These are phyloP conservation scores for Sceloporus undulatus DNA, from an alignment of 2,113 vertebrate genomes.

Conservation along the genomic window DNA sequence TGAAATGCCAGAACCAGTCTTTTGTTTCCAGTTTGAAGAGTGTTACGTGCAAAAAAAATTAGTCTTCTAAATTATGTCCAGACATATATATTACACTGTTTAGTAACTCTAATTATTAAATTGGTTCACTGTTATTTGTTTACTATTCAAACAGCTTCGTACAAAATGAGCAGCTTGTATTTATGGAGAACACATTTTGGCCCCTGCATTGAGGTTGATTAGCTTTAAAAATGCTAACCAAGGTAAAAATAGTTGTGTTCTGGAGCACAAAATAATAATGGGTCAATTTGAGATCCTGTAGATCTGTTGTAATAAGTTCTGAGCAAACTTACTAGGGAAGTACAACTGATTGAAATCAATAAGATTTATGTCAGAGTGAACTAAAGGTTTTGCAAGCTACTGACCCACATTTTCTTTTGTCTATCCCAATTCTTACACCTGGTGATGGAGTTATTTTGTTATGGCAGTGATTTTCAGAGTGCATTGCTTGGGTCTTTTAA, in stretches of 20 bases:
- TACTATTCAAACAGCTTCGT: conserved; percentile 66
- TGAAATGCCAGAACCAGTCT: conserved; percentile 72
- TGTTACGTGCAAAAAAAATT: conserved; percentile 62
- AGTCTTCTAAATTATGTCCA: conserved; percentile 71
- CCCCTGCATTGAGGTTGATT: conserved; percentile 66
- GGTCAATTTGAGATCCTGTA: conserved; percentile 58
- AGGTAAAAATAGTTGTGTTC: conserved; percentile 62
- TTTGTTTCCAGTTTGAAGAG: conserved; percentile 71
- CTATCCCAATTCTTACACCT: neutral
- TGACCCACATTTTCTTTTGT: neutral
- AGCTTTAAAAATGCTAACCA: conserved; percentile 66
- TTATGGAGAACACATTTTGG: conserved; percentile 42
- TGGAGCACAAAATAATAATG: conserved; percentile 66
- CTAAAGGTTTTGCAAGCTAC: neutral
- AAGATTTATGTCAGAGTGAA: neutral
- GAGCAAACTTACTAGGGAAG: neutral
- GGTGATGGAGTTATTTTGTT: neutral
- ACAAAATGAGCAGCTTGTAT: conserved; percentile 56
- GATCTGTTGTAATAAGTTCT: conserved; percentile 44
- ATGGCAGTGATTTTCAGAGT: neutral
- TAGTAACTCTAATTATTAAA: conserved; percentile 76
- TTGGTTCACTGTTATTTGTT: conserved; percentile 71
- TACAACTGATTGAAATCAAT: neutral
- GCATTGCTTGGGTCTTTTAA: neutral
- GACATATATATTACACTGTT: conserved; percentile 67